Conservation (phyloP, 92 coral and sea anemone species). For the Porites cylindrica region DNA sequence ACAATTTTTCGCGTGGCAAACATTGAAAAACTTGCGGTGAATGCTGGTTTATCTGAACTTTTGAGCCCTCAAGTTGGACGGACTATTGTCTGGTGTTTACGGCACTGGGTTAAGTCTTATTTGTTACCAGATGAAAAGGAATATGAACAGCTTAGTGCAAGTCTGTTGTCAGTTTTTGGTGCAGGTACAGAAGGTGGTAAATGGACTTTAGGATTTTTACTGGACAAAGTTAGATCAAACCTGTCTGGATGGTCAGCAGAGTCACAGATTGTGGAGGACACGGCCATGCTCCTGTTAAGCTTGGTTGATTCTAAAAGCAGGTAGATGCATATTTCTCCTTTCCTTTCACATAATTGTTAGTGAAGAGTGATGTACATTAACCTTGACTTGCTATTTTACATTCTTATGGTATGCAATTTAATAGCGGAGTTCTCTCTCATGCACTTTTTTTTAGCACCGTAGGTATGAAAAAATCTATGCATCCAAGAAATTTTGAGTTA, state of each 20-base stretch:
- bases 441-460: no score
- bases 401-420: no score
- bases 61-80: conserved; percentile 96
- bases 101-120: conserved; percentile 87
- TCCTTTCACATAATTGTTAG: background rate
- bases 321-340: conserved; percentile 30
- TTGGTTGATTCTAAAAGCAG: conserved; percentile 85
- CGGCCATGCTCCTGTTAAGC: conserved; percentile 84
- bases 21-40: conserved; percentile 81
- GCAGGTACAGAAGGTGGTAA: conserved; percentile 81
- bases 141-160: conserved; percentile 83
- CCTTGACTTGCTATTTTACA: no score
- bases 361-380: background rate
- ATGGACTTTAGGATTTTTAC: conserved; percentile 89
- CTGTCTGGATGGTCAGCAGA: conserved; percentile 93
- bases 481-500: no score
- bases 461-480: no score
- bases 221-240: conserved; percentile 87
- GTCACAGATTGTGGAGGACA: conserved; percentile 86
- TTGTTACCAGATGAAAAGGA: conserved; percentile 91
- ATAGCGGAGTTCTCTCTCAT: no score
- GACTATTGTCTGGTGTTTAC: conserved; percentile 94
- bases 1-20: conserved; percentile 81
- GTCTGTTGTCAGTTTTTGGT: conserved; percentile 82
- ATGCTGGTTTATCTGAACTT: conserved; percentile 77